A percentile compares a stretch with the other conserved stretches of the same genome.
These are phyloP conservation scores for Triops cancriformis DNA, from an alignment of 1,140 invertebrate species.

Conservation along the genomic window DNA sequence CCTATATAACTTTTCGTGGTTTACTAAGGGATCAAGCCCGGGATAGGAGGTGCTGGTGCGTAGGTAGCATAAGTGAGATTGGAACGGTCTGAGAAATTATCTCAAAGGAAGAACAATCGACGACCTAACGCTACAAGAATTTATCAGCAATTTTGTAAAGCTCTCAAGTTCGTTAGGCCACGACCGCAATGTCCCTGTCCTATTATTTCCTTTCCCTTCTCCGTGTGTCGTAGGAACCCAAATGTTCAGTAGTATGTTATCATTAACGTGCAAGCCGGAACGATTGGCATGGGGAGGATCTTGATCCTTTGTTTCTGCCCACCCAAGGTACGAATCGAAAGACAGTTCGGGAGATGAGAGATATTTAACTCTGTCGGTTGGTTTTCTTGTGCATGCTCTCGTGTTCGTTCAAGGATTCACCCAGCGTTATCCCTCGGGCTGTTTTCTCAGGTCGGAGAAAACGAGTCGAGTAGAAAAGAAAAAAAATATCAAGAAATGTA, in stretches of 20 bases:
- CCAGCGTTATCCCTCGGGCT: background rate
- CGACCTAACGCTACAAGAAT: no score
- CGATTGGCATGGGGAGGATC: background rate
- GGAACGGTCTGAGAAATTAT: no score
- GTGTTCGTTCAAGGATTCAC: background rate
- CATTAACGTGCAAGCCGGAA: background rate
- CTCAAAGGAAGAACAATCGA: no score
- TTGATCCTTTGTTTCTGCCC: background rate
- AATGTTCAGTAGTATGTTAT: background rate
- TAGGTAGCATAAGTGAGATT: no score
- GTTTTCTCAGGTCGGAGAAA: background rate
- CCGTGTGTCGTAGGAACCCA: background rate
- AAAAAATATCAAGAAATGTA: background rate
- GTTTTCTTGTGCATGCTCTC: background rate
- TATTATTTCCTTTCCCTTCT: no score
- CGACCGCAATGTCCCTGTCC: no score
- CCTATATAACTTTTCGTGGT: no score
- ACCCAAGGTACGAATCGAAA: background rate
- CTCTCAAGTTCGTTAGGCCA: no score
- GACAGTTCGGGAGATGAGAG: background rate
- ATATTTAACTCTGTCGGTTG: background rate
- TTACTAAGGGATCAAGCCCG: no score
- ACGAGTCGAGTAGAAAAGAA: background rate
- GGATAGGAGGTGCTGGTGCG: no score
- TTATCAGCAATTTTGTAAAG: no score